These are phyloP conservation scores for Phortica okadai DNA, from an alignment of 2,888 invertebrate genomes.

Conservation along the genomic window DNA sequence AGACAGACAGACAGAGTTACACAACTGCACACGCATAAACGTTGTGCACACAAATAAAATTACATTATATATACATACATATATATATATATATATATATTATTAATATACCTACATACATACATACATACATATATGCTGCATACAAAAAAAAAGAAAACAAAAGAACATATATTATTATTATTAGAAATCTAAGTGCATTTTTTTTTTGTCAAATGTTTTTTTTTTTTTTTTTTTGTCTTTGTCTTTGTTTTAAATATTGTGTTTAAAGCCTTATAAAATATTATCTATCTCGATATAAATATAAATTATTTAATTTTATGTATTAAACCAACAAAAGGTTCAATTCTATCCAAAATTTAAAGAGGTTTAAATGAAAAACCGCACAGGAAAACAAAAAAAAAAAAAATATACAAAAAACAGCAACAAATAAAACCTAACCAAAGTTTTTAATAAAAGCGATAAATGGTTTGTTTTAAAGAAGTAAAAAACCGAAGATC, in stretches of 20 bases:
- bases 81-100: neutral
- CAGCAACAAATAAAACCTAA: conserved; percentile 16
- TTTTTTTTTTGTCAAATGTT: conserved; percentile 19
- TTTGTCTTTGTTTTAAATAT: conserved; percentile 17
- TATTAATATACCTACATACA: neutral
- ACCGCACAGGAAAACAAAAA: neutral
- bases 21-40: neutral
- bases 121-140: neutral
- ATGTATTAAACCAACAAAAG: conserved; percentile 8
- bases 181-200: neutral
- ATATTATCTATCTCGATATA: conserved; percentile 3
- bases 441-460: conserved; percentile 9
- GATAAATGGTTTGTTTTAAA: neutral
- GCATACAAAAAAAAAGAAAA: neutral
- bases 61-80: neutral
- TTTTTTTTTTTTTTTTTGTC: conserved; percentile 6
- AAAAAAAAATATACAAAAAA: conserved; percentile 1
- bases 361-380: neutral
- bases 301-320: conserved; percentile 25
- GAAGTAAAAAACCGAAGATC: neutral
- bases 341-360: conserved; percentile 10
- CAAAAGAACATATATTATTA: neutral
- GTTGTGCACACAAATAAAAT: neutral
- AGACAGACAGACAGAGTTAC: neutral
- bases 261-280: conserved; percentile 17